phyloP scores from a whole-genome alignment of 2,113 vertebrate species.

The Neolamprologus longior region DNA sequence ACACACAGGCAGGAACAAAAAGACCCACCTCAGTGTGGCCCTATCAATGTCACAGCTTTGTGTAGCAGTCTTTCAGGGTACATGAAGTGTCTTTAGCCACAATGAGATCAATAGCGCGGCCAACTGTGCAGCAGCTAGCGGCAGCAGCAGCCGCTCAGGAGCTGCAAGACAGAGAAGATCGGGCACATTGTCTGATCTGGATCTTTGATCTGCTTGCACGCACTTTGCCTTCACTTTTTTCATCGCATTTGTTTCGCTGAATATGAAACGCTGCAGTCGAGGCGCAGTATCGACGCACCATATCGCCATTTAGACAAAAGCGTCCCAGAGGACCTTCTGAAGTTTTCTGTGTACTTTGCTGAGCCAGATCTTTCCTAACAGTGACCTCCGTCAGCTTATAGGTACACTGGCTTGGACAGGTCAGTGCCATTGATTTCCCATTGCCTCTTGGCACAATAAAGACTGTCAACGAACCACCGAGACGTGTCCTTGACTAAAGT shows the following conservation, averaged over 20 bases:
- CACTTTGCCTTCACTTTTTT: neutral
- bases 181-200: constrained; percentile 45
- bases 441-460: constrained; percentile 67
- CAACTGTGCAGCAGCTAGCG: constrained; percentile 53
- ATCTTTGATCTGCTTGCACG: constrained; percentile 56
- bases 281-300: constrained; percentile 50
- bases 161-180: constrained; percentile 31
- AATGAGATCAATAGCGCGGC: constrained; percentile 67
- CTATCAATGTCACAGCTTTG: constrained; percentile 74
- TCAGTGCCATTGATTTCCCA: constrained; percentile 70
- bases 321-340: constrained; percentile 59
- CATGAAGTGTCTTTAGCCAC: constrained; percentile 70
- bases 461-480: constrained; percentile 61
- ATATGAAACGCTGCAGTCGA: constrained; percentile 3
- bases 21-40: constrained; percentile 66
- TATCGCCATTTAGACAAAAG: constrained; percentile 45
- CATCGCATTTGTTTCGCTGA: neutral
- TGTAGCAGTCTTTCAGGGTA: constrained; percentile 68
- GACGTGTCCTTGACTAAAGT: constrained; percentile 68
- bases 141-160: constrained; percentile 1
- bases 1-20: constrained; percentile 69
- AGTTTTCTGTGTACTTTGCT: constrained; percentile 71
- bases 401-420: constrained; percentile 66
- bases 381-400: constrained; percentile 68
- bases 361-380: constrained; percentile 67